phyloP scores from a whole-genome alignment of 2,888 invertebrate species.

The Hypolimnas misippus region DNA sequence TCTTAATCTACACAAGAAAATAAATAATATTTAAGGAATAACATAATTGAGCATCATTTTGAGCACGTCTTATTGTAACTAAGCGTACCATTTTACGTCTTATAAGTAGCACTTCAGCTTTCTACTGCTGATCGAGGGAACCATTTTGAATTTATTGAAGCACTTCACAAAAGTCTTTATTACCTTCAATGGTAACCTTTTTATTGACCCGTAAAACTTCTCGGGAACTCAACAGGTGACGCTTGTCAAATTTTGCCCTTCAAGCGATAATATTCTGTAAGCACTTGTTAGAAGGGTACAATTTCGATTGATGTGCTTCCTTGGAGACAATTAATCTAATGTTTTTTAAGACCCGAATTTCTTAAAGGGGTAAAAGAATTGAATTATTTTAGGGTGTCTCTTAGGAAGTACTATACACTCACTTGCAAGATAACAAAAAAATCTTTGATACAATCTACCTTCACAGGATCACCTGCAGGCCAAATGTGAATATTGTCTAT shows the following conservation, averaged over 20 bases:
- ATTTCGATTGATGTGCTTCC: neutral
- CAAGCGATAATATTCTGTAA: neutral
- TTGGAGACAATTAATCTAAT: neutral
- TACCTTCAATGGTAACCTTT: slow-evolving; percentile 58
- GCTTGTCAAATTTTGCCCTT: slow-evolving; percentile 27
- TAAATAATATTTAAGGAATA: too few relatives aligned
- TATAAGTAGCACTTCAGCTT: neutral
- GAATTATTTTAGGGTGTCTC: neutral
- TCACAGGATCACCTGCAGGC: too few relatives aligned
- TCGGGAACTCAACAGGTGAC: slow-evolving; percentile 67
- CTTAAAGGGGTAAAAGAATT: neutral
- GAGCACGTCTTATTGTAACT: neutral
- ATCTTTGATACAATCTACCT: too few relatives aligned
- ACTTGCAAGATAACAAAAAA: too few relatives aligned
- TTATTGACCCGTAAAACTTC: slow-evolving; percentile 70
- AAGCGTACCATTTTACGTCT: slow-evolving; percentile 4
- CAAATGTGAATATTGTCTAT: too few relatives aligned
- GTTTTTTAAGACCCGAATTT: neutral
- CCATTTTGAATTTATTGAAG: slow-evolving; percentile 30
- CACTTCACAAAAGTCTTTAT: slow-evolving; percentile 46
- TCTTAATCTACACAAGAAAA: too few relatives aligned
- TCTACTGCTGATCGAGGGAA: slow-evolving; percentile 37
- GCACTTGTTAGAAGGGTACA: neutral
- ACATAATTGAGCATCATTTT: neutral
- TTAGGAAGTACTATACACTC: too few relatives aligned